Evolutionary conservation across 23 tunicate genomes (phyloP).

Genomic region (Halocynthia roretzi): DNA sequence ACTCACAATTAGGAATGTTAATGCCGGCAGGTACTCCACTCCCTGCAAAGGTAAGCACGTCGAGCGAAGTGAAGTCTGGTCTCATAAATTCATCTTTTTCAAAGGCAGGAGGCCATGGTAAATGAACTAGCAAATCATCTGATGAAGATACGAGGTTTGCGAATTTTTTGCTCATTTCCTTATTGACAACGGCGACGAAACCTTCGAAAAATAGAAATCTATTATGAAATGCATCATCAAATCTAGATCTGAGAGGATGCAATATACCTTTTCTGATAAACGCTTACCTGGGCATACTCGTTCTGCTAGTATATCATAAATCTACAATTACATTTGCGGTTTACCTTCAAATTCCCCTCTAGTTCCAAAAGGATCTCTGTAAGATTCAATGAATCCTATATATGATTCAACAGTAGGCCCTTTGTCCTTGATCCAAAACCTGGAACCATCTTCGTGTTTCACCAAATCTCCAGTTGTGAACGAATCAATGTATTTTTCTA

Average conservation of each 20-base stretch:
- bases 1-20: conserved; percentile 12
- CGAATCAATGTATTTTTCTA: conserved; percentile 14
- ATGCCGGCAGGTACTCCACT: conserved; percentile 27
- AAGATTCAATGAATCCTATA: conserved; percentile 20
- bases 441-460: conserved; percentile 9
- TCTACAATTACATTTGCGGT: too few species aligned
- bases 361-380: conserved; percentile 23
- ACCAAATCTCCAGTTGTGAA: conserved; percentile 19
- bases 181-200: conserved; percentile 20
- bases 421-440: conserved; percentile 26
- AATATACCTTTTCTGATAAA: too few species aligned
- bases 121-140: background rate
- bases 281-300: too few species aligned
- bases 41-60: conserved; percentile 24
- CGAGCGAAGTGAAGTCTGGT: conserved; percentile 22
- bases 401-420: conserved; percentile 28
- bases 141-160: conserved; percentile 20
- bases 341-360: conserved; percentile 19
- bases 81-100: conserved; percentile 21
- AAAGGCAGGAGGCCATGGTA: conserved; percentile 14
- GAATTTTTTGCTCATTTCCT: conserved; percentile 30
- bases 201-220: background rate
- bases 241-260: too few species aligned
- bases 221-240: too few species aligned
- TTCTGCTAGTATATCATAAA: too few species aligned